A percentile compares a stretch with the other conserved stretches of the same genome.
Evolutionary conservation across 2,113 vertebrate genomes (phyloP).

Genomic region (Coracopsis vasa): DNA sequence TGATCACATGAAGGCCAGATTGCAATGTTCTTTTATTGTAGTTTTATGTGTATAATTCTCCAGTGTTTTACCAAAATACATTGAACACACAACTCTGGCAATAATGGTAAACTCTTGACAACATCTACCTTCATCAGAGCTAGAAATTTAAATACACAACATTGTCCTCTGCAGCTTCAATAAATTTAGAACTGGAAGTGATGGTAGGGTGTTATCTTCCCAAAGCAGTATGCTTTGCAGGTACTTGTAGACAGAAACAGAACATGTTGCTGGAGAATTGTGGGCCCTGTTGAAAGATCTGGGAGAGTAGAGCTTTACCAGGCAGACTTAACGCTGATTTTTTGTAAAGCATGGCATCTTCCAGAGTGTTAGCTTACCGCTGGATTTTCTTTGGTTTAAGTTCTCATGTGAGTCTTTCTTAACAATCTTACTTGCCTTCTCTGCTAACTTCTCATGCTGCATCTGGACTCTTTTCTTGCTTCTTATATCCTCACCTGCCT

Average conservation of each 20-base stretch:
- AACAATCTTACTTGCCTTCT: neutral
- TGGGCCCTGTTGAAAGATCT: neutral
- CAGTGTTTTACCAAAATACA: neutral
- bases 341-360: neutral
- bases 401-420: neutral
- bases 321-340: neutral
- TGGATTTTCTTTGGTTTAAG: neutral
- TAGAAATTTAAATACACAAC: neutral
- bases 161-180: neutral
- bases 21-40: neutral
- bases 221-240: neutral
- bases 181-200: neutral
- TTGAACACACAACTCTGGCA: neutral
- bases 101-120: neutral
- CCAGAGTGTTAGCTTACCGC: neutral
- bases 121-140: neutral
- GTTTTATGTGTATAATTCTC: neutral
- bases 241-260: neutral
- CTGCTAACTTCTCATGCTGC: neutral
- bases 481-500: neutral
- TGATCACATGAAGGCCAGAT: neutral
- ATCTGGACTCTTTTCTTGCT: neutral
- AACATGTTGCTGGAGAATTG: neutral
- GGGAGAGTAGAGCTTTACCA: neutral
- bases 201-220: neutral